phyloP scores from a whole-genome alignment of 2,888 invertebrate genomes.

The Ichneumoninae sp. region DNA sequence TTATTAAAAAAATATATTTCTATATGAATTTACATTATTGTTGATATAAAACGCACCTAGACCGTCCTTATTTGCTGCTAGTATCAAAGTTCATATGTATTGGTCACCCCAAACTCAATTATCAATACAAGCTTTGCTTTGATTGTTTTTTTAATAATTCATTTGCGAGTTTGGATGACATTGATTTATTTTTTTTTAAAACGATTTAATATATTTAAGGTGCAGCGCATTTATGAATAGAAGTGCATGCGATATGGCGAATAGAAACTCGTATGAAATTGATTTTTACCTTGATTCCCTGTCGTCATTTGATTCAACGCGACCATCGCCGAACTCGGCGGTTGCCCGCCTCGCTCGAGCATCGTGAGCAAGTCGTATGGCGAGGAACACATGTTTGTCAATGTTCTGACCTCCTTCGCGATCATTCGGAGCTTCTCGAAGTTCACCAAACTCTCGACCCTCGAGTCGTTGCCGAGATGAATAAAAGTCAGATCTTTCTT shows the following conservation, averaged over 20 bases:
- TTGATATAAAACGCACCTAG: background rate
- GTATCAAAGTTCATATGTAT: background rate
- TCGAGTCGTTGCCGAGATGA: conserved; percentile 97
- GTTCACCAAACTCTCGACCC: conserved; percentile 95
- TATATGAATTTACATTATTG: background rate
- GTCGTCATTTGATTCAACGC: conserved; percentile 94
- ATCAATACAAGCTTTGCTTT: background rate
- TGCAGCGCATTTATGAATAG: background rate
- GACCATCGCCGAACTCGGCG: conserved; percentile 95
- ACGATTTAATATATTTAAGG: background rate
- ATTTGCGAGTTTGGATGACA: background rate
- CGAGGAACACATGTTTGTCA: conserved; percentile 98
- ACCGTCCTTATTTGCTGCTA: background rate
- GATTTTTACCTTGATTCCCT: conserved; percentile 85
- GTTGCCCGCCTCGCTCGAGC: conserved; percentile 93
- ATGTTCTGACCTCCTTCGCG: conserved; percentile 95
- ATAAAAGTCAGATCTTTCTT: conserved; percentile 99
- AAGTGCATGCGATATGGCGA: background rate
- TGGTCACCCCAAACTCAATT: background rate
- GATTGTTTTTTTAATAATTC: background rate
- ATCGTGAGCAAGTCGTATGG: conserved; percentile 95
- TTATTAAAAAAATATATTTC: background rate
- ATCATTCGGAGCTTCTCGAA: conserved; percentile 99
- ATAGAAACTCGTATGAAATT: background rate
- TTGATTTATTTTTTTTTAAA: background rate